Evolutionary conservation across 35 echinoderm and acorn worm genomes (phyloP), one percentile per base, ranked within the genome.

Genomic region (Acanthaster planci): DNA sequence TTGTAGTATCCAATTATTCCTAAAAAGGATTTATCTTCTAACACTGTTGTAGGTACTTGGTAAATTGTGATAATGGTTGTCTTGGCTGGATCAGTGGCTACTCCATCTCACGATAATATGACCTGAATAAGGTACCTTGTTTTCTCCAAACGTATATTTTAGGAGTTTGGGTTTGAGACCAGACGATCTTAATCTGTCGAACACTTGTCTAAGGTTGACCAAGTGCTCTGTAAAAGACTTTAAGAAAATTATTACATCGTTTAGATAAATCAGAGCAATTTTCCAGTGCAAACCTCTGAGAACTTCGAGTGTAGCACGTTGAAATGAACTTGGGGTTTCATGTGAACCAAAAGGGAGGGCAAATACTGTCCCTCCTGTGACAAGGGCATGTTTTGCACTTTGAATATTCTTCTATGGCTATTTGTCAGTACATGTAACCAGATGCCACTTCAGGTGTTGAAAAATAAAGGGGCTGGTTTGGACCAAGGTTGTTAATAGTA

Each of bases 121-220:
- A 42, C 77, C 77, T 32, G 27, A 29, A 23, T 60, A 67, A 67
- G 18, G 60, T 67, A 67, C 60, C 42, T 47, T 47, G 42, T 47
- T 47, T 12, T 47, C 42, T 47, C 42, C 4, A 47, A 47, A 47
- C 12, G 12, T 47, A 47, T 12, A 91, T 26, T 91, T 86, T 12
- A 50, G 84, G 7, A 82, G 89, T 6, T 78, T 85, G n/a, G 85
- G 60, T 85, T 91, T 91, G 12, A 91, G 77, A 15, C 77, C 76
- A 19, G 89, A 75, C 17, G 53, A n/a, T 75, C 76, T 47, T 0
- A 91, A 55, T 23, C 83, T 79, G 60, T 50, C 22, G 7, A 91
- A 68, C 7, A 91, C 89, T 37, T 67, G 37, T 37, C 37, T 7
- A 40, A 91, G 77, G 3, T 76, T 51, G 18, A 19, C 21, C 17